These are phyloP conservation scores for Polylopha cassiicola DNA, from an alignment of 2,888 invertebrate genomes.

Conservation along the genomic window DNA sequence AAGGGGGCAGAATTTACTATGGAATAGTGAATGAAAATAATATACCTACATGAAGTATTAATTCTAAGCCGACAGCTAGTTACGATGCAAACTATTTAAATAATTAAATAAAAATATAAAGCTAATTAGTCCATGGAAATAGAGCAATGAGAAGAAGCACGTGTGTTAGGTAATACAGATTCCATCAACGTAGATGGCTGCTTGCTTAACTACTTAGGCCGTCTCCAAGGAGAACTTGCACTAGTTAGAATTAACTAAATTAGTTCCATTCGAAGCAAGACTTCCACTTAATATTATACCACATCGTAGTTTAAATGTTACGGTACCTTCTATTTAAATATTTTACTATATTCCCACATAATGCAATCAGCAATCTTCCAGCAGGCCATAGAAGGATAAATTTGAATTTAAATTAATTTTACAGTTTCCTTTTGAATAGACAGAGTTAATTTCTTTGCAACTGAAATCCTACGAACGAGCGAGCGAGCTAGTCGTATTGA, in stretches of 20 bases:
- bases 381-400: constrained; percentile 48
- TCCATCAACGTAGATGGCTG: constrained; percentile 25
- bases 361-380: too few relatives aligned
- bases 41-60: too few relatives aligned
- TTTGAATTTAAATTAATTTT: constrained; percentile 57
- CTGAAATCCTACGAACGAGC: constrained; percentile 38
- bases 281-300: too few relatives aligned
- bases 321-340: too few relatives aligned
- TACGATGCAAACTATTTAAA: too few relatives aligned
- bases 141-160: not conserved
- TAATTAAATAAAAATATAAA: too few relatives aligned
- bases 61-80: too few relatives aligned
- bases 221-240: constrained; percentile 8
- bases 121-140: constrained; percentile 1
- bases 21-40: too few relatives aligned
- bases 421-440: constrained; percentile 66
- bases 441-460: constrained; percentile 57
- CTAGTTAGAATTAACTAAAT: constrained; percentile 17
- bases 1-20: too few relatives aligned
- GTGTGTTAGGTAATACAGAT: constrained; percentile 29
- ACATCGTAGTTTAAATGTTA: too few relatives aligned
- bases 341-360: too few relatives aligned
- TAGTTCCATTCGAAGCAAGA: constrained; percentile 3
- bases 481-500: constrained; percentile 52
- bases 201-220: constrained; percentile 23